A percentile compares a stretch with the other conserved stretches of the same genome.
Conservation (phyloP, 2,113 vertebrate genomes). For the Pelecanoides urinatrix region DNA sequence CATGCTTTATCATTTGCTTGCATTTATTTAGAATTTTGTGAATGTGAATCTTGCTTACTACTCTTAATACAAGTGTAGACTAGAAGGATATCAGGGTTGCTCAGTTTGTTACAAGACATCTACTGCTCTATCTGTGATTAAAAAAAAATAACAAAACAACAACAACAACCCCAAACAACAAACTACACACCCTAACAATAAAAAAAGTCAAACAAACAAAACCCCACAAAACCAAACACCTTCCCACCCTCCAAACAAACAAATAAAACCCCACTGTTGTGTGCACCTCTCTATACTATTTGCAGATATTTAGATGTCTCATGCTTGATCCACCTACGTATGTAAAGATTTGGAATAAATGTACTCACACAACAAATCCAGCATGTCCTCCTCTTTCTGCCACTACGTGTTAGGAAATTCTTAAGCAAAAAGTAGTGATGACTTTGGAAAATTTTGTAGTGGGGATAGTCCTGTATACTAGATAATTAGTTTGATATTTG, state of each 20-base stretch:
- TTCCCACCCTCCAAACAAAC: neutral
- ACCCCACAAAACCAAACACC: neutral
- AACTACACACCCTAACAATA: neutral
- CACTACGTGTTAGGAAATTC: rapidly evolving
- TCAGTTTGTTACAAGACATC: neutral
- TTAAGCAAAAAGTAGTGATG: neutral
- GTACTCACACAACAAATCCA: rapidly evolving
- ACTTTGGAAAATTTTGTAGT: neutral
- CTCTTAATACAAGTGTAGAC: neutral
- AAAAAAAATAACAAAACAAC: neutral
- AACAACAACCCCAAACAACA: neutral
- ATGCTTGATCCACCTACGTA: neutral
- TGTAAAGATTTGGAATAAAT: neutral
- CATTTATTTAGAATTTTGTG: neutral
- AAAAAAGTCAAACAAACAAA: neutral
- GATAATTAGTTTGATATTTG: neutral
- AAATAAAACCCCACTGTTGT: neutral
- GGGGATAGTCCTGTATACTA: neutral
- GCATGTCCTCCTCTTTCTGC: neutral
- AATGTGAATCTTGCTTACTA: neutral
- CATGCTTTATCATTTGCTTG: neutral
- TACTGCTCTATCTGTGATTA: neutral
- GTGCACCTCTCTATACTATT: neutral
- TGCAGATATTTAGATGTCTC: neutral
- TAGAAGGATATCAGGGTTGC: neutral